These are phyloP conservation scores for Tapirus terrestris DNA, from an alignment of 2,113 vertebrate genomes.

Conservation along the genomic window DNA sequence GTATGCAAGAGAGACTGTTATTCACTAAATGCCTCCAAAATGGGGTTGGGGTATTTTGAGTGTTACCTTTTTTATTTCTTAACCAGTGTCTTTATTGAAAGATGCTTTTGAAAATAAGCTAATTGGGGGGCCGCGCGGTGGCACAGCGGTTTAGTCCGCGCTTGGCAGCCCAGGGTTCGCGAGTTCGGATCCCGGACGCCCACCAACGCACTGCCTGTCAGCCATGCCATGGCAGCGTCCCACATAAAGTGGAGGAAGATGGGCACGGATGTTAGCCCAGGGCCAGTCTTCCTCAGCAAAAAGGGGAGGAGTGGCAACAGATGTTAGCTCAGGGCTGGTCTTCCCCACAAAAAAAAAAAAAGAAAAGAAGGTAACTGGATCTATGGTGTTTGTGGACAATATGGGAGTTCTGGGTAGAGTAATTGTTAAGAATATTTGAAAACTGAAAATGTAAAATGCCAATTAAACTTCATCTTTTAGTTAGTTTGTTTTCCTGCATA, in stretches of 20 bases:
- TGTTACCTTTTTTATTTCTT: slow-evolving; percentile 26
- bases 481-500: slow-evolving; percentile 22
- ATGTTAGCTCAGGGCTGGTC: no score
- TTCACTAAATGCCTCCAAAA: neutral
- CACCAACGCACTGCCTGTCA: no score
- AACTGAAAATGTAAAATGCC: slow-evolving; percentile 31
- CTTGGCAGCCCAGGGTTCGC: no score
- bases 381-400: neutral
- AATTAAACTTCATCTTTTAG: neutral
- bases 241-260: no score
- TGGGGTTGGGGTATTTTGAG: neutral
- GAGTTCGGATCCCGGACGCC: no score
- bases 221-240: no score
- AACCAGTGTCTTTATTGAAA: slow-evolving; percentile 29
- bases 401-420: neutral
- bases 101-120: slow-evolving; percentile 39
- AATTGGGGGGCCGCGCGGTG: no score
- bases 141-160: no score
- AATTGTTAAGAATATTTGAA: slow-evolving; percentile 13
- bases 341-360: no score
- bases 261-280: no score
- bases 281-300: no score
- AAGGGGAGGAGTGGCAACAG: no score
- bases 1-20: neutral
- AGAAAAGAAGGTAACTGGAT: slow-evolving; percentile 17